Base-by-base conservation (phyloP, 2,113 vertebrate genomes). In the Pelecanoides urinatrix region DNA sequence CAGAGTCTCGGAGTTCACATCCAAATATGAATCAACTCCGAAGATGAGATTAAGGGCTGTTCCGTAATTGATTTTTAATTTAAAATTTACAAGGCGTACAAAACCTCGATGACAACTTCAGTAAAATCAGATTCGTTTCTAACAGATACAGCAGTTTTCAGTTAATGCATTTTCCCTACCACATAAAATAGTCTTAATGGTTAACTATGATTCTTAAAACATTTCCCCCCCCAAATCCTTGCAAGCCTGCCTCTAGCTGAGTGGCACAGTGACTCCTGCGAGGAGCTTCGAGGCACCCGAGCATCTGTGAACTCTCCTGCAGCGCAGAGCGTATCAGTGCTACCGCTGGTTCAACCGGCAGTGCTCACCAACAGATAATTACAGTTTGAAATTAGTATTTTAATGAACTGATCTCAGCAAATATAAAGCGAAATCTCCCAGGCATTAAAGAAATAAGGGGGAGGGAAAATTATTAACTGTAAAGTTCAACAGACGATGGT, bases 311-410 rank as follows among this genome's bases (percentile, higher is more conserved):
- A 87, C 84, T 50, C 84, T 96, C 92, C 92, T 88, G 96, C 92
- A 97, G 97, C 96, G n/a, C 53, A 56, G 91, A 93, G 77, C 40
- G 2, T 49, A 92, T 83, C 91, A 67, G 81, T 13, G 11, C 96
- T 88, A 90, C 96, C 30, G 14, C 92, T 72, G 74, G 38, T 88
- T 97, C 87, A 75, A 44, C 71, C 21, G 1, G 87, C 38, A 87
- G 27, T 58, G 74, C 91, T 96, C 98, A 86, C 97, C 88, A 96
- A 95, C 95, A 97, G 97, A 98, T 98, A 98, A 98, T 98, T 98
- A 98, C 97, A 68, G 86, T 94, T 87, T 34, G 92, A 98, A 98
- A 98, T 98, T 97, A 98, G 97, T 94, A 93, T 97, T 98, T 98
- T 98, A 98, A 98, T 97, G 96, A 98, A 97, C 95, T 95, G 95